Evolutionary conservation across 1,140 invertebrate genomes (phyloP).

Genomic region (Phymorhynchus buccinoides): DNA sequence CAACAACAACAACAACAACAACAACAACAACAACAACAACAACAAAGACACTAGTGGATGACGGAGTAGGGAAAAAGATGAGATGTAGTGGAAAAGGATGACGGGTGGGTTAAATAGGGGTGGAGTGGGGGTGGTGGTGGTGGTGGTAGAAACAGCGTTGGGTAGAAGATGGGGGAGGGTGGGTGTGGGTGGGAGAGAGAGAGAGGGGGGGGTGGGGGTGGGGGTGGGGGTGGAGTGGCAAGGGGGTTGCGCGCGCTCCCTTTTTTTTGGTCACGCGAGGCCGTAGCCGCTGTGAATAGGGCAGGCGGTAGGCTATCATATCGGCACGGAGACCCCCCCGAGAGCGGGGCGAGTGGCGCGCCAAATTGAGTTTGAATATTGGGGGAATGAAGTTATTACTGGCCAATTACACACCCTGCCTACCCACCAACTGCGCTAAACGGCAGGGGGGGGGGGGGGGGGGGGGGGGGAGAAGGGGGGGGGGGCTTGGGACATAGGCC

Average conservation of each 20-base stretch:
- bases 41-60: no score
- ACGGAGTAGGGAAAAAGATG: neutral
- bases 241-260: no score
- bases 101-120: no score
- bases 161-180: no score
- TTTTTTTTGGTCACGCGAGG: conserved; percentile 25
- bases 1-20: no score
- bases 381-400: conserved; percentile 42
- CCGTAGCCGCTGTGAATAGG: conserved; percentile 17
- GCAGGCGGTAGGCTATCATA: conserved; percentile 37
- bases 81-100: neutral
- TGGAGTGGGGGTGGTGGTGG: neutral
- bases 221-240: neutral
- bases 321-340: conserved; percentile 31
- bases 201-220: neutral
- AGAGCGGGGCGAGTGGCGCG: conserved; percentile 10
- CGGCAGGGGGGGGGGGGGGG: conserved; percentile 19
- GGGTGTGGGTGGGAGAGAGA: neutral
- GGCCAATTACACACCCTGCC: conserved; percentile 34
- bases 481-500: no score
- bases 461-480: no score
- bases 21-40: no score
- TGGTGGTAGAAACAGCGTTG: no score
- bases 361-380: conserved; percentile 43
- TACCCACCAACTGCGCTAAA: conserved; percentile 13